Evolutionary conservation across 2,113 vertebrate species (phyloP).

Genomic region (Centropristis striata): DNA sequence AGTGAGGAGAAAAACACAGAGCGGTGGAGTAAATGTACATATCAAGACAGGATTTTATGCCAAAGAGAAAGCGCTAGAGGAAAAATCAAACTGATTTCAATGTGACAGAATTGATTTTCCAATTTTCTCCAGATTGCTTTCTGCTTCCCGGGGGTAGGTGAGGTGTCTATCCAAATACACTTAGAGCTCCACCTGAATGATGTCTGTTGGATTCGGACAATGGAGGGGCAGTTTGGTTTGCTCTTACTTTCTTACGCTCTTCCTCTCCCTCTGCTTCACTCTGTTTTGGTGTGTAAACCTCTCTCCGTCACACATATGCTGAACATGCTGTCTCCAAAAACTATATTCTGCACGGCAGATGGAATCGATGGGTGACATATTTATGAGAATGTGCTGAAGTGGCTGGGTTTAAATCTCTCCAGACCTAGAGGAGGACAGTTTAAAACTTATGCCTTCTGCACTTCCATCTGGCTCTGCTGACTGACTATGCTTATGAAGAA

Average conservation of each 20-base stretch:
- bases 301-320: slow-evolving; percentile 7
- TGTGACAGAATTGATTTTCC: slow-evolving; percentile 80
- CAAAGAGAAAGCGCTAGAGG: slow-evolving; percentile 58
- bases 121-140: slow-evolving; percentile 76
- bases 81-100: slow-evolving; percentile 75
- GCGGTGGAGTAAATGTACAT: slow-evolving; percentile 72
- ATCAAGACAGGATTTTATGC: slow-evolving; percentile 72
- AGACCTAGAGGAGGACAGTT: slow-evolving; percentile 31
- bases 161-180: slow-evolving; percentile 63
- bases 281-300: neutral
- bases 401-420: slow-evolving; percentile 33
- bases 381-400: slow-evolving; percentile 40
- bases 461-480: slow-evolving; percentile 53
- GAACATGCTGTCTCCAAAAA: slow-evolving; percentile 14
- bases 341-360: slow-evolving; percentile 27
- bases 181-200: slow-evolving; percentile 44
- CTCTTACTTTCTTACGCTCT: neutral
- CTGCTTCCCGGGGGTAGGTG: slow-evolving; percentile 34
- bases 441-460: slow-evolving; percentile 34
- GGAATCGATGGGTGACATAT: slow-evolving; percentile 40
- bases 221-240: neutral
- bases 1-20: slow-evolving; percentile 54
- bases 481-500: slow-evolving; percentile 25
- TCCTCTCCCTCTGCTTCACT: neutral
- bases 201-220: slow-evolving; percentile 39